Evolutionary conservation across 2,888 invertebrate genomes (phyloP), one percentile per base, ranked within the genome.

Genomic region (Epicampocera succincta): DNA sequence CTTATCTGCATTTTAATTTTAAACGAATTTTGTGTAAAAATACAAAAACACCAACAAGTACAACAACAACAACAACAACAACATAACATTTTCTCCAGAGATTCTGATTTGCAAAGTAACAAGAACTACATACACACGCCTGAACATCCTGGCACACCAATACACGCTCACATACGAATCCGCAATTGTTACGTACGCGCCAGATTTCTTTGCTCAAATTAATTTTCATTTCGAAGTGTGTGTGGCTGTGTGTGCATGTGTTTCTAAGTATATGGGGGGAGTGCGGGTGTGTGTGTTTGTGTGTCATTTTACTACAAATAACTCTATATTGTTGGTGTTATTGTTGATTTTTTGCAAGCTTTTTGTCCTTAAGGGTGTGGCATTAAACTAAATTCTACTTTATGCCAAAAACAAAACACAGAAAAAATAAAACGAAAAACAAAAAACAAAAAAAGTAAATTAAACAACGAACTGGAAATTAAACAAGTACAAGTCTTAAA

Each of bases 1-100:
- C 83, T 84, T 80, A 84, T 83, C 83, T 83, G 75, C 83, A 84
- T 84, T 84, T 84, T 80, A 83, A 83, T 84, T 80, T 84, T 76
- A 80, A 84, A 83, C 83, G 84, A 82, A 80, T 80, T 82, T 79
- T 79, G 74, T 82, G 58, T 68, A 60, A 74, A 75, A 75, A 71
- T 71, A 65, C 69, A 75, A 80, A 76, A 69, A 69, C 69, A 60
- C 50, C 50, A 44, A 69, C 56, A 72, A 56, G 11, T 65, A 65
- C 21, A 71, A 71, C 19, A 48, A 46, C 40, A 42, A n/a, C 19
- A 58, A 13, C 3, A 15, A 4, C 5, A 58, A 21, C 25, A 25
- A 29, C n/a, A 54, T 71, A 63, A 15, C 72, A 79, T 78, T 73
- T 78, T 78, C 78, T 73, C 78, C 73, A 60, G 78, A 72, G 78